phyloP scores from a whole-genome alignment of 2,797 vertebrate genomes.

The Leontopithecus rosalia region DNA sequence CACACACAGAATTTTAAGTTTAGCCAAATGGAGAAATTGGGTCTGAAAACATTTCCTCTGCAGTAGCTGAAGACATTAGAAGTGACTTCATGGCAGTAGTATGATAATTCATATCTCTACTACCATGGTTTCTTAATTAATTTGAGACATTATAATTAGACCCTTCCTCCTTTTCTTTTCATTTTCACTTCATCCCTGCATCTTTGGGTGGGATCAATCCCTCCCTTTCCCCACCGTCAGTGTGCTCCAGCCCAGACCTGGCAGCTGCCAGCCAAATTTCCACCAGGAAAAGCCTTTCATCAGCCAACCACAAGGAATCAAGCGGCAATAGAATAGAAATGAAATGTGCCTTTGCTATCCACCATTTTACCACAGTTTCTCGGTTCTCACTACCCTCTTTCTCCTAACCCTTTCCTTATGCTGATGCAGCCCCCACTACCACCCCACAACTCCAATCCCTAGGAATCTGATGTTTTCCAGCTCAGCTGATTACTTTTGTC shows the following conservation, averaged over 20 bases:
- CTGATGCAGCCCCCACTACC: neutral
- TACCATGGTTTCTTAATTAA: conserved; percentile 21
- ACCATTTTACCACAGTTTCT: neutral
- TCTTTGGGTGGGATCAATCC: neutral
- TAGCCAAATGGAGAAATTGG: conserved; percentile 18
- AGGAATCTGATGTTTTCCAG: neutral
- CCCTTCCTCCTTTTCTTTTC: neutral
- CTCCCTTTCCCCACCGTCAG: neutral
- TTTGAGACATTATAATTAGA: conserved; percentile 2
- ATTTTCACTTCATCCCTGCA: neutral
- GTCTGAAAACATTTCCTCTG: conserved; percentile 6
- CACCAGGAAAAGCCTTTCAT: neutral
- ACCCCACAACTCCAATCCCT: too few relatives aligned
- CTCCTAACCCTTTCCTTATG: neutral
- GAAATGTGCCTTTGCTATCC: neutral
- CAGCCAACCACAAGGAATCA: neutral
- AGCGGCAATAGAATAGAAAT: neutral
- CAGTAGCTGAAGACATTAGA: neutral
- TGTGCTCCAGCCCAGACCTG: neutral
- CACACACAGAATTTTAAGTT: neutral
- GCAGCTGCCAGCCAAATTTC: neutral
- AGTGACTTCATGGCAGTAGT: neutral
- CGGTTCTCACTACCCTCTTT: neutral
- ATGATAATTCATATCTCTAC: neutral
- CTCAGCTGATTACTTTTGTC: neutral